Base-by-base conservation (phyloP, 2,888 invertebrate species). In the Diachrysia chrysitis region DNA sequence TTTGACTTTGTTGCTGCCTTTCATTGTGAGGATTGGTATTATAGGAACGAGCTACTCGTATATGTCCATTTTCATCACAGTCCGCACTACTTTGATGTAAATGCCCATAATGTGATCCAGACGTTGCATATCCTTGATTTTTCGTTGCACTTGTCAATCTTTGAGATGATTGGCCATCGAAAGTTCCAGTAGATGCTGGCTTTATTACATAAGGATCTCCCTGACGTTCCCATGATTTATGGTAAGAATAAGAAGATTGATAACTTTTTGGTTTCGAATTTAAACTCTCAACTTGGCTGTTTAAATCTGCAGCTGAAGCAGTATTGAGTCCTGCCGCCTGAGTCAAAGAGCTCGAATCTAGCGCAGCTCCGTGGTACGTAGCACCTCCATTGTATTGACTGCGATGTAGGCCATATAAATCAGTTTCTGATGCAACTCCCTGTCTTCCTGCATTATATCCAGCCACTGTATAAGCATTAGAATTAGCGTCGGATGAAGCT, bases 211-310 rank as follows among this genome's bases (percentile, higher is more conserved):
- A 95, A 10, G 95, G 95, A 78, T 95, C 95, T 23, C 95, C 95
- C 81, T 93, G 95, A 64, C 91, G 91, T 79, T 95, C 95, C 95
- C 95, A 95, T 25, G 95, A 90, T 80, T 95, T 95, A 68, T 95
- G 95, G 75, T 95, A 95, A 7, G 95, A 92, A 84, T 95, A 95
- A 21, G 95, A 93, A 25, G 95, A 95, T 17, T 95, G 93, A 78
- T 95, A 95, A 83, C 89, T 90, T 87, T 95, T 95, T 16, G 95
- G 95, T 68, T 85, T 89, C 1, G 86, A 70, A 73, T 79, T 85
- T 32, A 85, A 58, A 72, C 84, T 74, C 67, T 87, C 89, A 35
- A 89, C 84, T 69, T 87, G 83, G 69, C 81, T 84, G 56, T 81
- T 82, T 59, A 83, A 67, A 75, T 83, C 77, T 42, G 42, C 42